Evolutionary conservation across 2,888 invertebrate species (phyloP).

Genomic region (Mactromeris polynyma): DNA sequence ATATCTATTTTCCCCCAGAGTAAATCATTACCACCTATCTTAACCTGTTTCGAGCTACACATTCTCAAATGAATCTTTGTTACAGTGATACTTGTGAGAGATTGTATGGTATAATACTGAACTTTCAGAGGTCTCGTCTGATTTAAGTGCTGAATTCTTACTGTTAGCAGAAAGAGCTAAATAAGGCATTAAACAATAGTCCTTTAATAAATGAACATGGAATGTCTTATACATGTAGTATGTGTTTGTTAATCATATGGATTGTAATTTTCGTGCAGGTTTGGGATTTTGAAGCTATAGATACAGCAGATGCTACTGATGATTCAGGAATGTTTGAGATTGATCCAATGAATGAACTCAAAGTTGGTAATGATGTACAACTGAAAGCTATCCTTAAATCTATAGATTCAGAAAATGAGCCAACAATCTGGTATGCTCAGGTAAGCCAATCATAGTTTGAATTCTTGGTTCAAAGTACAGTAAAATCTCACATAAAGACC

Average conservation of each 20-base stretch:
- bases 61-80: too few species aligned
- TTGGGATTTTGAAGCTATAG: conserved; percentile 97
- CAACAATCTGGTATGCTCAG: conserved; percentile 91
- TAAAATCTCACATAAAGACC: too few species aligned
- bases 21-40: too few species aligned
- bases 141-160: background rate
- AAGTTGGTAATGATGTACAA: conserved; percentile 89
- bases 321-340: conserved; percentile 93
- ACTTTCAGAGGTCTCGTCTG: too few species aligned
- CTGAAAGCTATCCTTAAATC: conserved; percentile 89
- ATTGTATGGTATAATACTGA: too few species aligned
- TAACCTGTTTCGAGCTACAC: too few species aligned
- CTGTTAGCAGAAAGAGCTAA: background rate
- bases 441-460: conserved; percentile 88
- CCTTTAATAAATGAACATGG: background rate
- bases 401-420: conserved; percentile 85
- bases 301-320: conserved; percentile 94
- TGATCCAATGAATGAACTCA: conserved; percentile 95
- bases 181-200: background rate
- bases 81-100: too few species aligned
- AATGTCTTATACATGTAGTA: background rate
- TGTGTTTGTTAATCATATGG: background rate
- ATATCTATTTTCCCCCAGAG: too few species aligned
- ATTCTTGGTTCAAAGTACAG: background rate
- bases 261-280: conserved; percentile 87